Evolutionary conservation across 2,797 vertebrate species (phyloP), one percentile per base, ranked within the genome.

Genomic region (Naso thynnoides): DNA sequence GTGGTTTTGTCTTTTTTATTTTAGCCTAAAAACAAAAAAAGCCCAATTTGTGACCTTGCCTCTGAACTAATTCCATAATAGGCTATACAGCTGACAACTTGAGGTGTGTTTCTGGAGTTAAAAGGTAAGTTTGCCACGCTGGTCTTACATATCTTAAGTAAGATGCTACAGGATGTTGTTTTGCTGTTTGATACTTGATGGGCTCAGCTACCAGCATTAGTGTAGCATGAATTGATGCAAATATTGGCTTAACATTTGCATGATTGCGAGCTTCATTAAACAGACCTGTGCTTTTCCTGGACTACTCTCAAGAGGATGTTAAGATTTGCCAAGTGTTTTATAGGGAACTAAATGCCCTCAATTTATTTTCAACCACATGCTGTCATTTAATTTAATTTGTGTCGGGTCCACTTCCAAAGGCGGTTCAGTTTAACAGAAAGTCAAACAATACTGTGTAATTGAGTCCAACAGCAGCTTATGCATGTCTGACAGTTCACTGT

Each of bases 391-490:
- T 68, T 72, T 53, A 31, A 33, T 33, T 33, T 31, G 61, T 47
- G 27, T 8, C 1, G 56, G 14, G 26, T 65, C 27, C 24, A 38
- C 26, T 61, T 52, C n/a, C 24, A 24, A 31, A 13, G 36, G 50
- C 15, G 55, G 60, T 76, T 78, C 52, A 77, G 68, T 74, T 83
- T 70, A 83, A 79, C 13, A 74, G 78, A 82, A 90, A 86, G 75
- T 70, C 77, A 68, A 62, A 72, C 73, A 87, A 77, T 86, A 39
- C 68, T 71, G 8, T 76, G 90, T 87, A 90, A 91, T 76, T 42
- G 78, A 85, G 75, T 75, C 85, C 70, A 70, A 8, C 53, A 27
- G 36, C 58, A 77, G 65, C 54, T 52, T 66, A 1, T 73, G 38
- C 67, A 38, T n/a, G 74, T 74, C 65, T 86, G 82, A 71, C 79